Conservation (phyloP, 1,140 invertebrate species). For the Aphis gossypii region DNA sequence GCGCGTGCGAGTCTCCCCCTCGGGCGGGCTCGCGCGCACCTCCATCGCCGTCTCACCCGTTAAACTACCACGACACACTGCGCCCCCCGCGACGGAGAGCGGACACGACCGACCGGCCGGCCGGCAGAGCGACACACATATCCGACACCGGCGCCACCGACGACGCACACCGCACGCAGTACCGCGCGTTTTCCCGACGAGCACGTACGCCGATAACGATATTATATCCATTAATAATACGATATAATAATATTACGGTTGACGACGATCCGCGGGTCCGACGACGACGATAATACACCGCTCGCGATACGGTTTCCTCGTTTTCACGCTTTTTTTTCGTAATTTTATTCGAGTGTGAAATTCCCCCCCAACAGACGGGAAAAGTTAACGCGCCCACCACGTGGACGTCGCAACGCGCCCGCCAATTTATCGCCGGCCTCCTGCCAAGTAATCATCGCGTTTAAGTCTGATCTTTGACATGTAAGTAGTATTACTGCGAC, state of each 20-base stretch:
- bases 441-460: neutral
- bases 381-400: neutral
- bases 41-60: neutral
- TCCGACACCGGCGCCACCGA: constrained; percentile 44
- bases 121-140: neutral
- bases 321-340: too few species aligned
- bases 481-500: neutral
- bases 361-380: neutral
- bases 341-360: neutral
- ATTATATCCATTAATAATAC: neutral
- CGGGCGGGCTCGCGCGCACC: neutral
- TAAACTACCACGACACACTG: neutral
- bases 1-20: neutral
- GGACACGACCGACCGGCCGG: neutral
- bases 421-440: neutral
- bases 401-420: neutral
- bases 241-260: neutral
- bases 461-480: neutral
- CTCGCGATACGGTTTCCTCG: neutral
- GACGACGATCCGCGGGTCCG: neutral
- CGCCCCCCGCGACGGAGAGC: constrained; percentile 4
- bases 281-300: neutral
- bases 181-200: constrained; percentile 12
- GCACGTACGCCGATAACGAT: neutral
- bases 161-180: constrained; percentile 18